phyloP scores from a whole-genome alignment of 2,797 vertebrate genomes.

The Hypotaenidia okinawae region DNA sequence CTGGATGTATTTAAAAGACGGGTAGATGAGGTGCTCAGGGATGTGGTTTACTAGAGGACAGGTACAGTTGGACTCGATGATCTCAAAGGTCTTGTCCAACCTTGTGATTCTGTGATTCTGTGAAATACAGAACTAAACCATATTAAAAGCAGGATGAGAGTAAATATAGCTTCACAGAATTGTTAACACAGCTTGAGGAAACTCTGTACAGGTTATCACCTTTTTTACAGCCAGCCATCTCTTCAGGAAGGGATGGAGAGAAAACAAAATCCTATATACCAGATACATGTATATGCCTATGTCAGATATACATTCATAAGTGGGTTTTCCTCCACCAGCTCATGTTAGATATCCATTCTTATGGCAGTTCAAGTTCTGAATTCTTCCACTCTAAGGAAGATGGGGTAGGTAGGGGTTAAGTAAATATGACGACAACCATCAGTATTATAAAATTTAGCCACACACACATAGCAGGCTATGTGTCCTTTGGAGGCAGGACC shows the following conservation, averaged over 20 bases:
- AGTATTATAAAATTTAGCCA: not conserved
- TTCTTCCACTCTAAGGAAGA: not conserved
- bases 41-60: too few relatives aligned
- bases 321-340: not conserved
- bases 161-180: not conserved
- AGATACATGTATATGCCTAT: not conserved
- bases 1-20: too few relatives aligned
- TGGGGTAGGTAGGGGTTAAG: accelerated
- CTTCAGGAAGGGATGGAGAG: not conserved
- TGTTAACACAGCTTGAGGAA: not conserved
- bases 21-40: too few relatives aligned
- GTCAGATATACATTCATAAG: not conserved
- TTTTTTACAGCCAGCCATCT: not conserved
- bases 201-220: not conserved
- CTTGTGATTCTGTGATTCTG: too few relatives aligned
- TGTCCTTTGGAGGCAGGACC: not conserved
- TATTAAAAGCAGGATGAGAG: not conserved
- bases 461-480: not conserved
- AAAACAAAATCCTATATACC: not conserved
- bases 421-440: not conserved
- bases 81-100: too few relatives aligned
- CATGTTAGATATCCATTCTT: not conserved
- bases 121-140: not conserved
- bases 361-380: not conserved
- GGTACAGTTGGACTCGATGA: too few relatives aligned